These are phyloP conservation scores for Halictus ligatus DNA, from an alignment of 2,888 invertebrate species.

Conservation along the genomic window DNA sequence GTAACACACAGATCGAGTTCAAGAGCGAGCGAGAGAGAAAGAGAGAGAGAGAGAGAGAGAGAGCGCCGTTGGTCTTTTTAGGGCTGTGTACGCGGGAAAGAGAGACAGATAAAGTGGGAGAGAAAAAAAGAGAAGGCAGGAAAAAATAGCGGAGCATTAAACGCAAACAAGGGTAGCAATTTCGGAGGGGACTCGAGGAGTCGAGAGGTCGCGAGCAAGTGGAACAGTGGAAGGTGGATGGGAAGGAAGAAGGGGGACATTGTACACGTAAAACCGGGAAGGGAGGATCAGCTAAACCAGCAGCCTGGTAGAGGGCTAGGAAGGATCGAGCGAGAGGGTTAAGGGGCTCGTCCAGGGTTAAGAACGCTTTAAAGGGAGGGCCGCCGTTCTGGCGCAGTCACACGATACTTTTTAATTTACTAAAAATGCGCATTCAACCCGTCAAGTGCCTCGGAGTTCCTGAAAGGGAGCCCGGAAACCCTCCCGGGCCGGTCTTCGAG, in stretches of 20 bases:
- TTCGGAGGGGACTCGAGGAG: slow-evolving; percentile 79
- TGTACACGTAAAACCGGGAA: slow-evolving; percentile 53
- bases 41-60: neutral
- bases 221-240: slow-evolving; percentile 52
- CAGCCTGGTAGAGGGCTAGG: slow-evolving; percentile 55
- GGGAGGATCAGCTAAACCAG: slow-evolving; percentile 52
- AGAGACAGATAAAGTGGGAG: neutral
- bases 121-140: slow-evolving; percentile 37
- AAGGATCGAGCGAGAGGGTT: slow-evolving; percentile 72
- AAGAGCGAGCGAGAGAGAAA: neutral
- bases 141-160: slow-evolving; percentile 82
- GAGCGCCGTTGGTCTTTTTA: slow-evolving; percentile 58
- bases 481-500: slow-evolving; percentile 61
- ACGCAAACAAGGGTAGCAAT: slow-evolving; percentile 83
- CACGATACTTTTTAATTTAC: slow-evolving; percentile 84
- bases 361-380: slow-evolving; percentile 80
- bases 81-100: slow-evolving; percentile 28
- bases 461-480: slow-evolving; percentile 59
- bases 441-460: slow-evolving; percentile 72
- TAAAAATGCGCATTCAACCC: slow-evolving; percentile 83
- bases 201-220: slow-evolving; percentile 77
- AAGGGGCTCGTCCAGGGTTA: slow-evolving; percentile 74
- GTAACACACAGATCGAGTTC: slow-evolving; percentile 27
- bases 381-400: slow-evolving; percentile 79
- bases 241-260: slow-evolving; percentile 43